A percentile compares a stretch with the other conserved stretches of the same genome.
Evolutionary conservation across 2,797 vertebrate species (phyloP).

Genomic region (Luscinia megarhynchos): DNA sequence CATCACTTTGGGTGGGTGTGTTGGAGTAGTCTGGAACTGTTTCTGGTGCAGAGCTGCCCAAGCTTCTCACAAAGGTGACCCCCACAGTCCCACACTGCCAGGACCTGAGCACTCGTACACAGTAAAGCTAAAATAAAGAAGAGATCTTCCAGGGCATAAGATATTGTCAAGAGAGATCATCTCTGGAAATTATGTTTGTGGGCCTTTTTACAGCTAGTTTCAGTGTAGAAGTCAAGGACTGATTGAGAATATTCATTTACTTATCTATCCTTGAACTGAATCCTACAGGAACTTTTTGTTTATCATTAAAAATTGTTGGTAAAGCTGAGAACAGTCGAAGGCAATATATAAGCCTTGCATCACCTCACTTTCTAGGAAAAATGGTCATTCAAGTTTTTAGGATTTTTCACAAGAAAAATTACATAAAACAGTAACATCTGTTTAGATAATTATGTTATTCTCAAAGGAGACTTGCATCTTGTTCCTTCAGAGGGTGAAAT

Average conservation of each 20-base stretch:
- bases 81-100: rapidly evolving
- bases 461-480: neutral
- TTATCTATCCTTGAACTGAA: neutral
- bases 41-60: rapidly evolving
- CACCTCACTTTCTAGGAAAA: neutral
- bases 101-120: no score
- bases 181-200: neutral
- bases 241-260: neutral
- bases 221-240: neutral
- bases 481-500: neutral
- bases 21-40: rapidly evolving
- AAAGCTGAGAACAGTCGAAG: neutral
- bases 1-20: rapidly evolving
- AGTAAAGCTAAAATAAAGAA: neutral
- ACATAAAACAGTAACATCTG: neutral
- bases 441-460: neutral
- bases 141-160: neutral
- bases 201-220: neutral
- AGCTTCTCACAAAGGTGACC: rapidly evolving
- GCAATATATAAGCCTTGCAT: neutral
- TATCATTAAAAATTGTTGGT: neutral
- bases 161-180: neutral
- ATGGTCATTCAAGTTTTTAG: neutral
- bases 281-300: neutral
- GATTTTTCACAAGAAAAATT: neutral